Base-by-base conservation (phyloP, 2,113 vertebrate species). In the cat (Felis catus) region DNA sequence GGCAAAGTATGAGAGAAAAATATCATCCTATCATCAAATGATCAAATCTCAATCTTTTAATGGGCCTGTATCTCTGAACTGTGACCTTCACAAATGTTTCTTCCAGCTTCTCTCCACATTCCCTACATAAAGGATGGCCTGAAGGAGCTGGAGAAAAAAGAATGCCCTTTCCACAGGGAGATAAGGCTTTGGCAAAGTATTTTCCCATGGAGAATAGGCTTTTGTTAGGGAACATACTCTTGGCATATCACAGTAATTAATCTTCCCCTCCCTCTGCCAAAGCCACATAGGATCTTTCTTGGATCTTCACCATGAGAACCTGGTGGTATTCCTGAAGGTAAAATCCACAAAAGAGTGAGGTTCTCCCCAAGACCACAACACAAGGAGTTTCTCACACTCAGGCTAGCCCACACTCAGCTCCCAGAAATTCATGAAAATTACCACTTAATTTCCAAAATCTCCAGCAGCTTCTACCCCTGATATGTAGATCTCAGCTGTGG, bases 301-400 rank as follows among this genome's bases (percentile, higher is more conserved):
- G 33, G 27, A 79, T 58, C 61, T 93, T 95, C 21, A 97, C 48
- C 36, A 36, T 33, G 41, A 94, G 61, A 93, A 96, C 23, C 29
- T 91, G 48, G 23, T 70, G 33, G n/a, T 13, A 14, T 90, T 84
- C 33, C 55, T 78, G 3, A 61, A 68, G 12, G 39, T 63, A 65
- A 95, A 84, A 74, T 29, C 16, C 53, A 74, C 21, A 74, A 41
- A 92, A 96, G 19, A 65, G 5, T 86, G 36, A 82, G 27, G 11
- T 12, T 63, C 15, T 3, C n/a, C 55, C 23, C 48, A 94, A 90
- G 36, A 33, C 51, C 86, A 1, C 0, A 53, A 8, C 8, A 31
- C 29, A n/a, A 70, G 18, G 29, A 68, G 5, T 79, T 73, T 48
- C 82, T 87, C 45, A 70, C 13, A 45, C 45, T 81, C 12, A n/a